Conservation (phyloP, 2,113 vertebrate species). For the Hippocampus guttulatus region DNA sequence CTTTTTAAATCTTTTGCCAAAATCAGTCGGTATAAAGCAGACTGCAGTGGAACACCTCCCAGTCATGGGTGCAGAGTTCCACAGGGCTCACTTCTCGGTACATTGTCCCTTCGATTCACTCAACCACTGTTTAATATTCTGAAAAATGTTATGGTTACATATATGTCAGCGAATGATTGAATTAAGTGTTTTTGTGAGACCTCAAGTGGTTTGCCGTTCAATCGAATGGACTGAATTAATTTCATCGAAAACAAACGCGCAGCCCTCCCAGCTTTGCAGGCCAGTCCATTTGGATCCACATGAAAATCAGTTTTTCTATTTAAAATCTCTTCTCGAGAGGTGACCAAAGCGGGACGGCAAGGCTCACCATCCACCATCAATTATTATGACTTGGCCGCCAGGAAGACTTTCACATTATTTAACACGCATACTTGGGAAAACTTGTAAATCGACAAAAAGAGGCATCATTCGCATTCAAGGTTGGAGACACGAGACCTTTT, state of each 20-base stretch:
- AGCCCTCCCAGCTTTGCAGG: background rate
- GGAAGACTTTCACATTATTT: background rate
- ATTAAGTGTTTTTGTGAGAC: no score
- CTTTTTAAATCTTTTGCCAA: no score
- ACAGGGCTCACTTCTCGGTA: background rate
- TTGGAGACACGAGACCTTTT: background rate
- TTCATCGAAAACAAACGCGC: background rate
- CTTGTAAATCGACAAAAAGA: slow-evolving; percentile 4
- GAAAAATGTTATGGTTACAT: background rate
- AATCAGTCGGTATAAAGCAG: no score
- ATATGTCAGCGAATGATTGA: background rate
- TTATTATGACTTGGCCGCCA: slow-evolving; percentile 5
- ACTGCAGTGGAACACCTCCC: background rate
- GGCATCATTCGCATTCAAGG: slow-evolving; percentile 6
- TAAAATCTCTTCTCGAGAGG: background rate
- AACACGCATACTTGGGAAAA: slow-evolving; percentile 4
- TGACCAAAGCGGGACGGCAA: background rate
- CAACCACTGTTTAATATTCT: background rate
- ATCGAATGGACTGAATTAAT: background rate
- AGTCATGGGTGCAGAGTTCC: background rate
- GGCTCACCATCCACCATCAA: background rate
- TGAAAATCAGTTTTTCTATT: slow-evolving; percentile 20
- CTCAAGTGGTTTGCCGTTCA: background rate
- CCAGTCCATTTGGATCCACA: background rate
- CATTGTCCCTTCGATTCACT: background rate